phyloP scores from a whole-genome alignment of 1,140 invertebrate genomes.

The Stratiolaelaps scimitus region DNA sequence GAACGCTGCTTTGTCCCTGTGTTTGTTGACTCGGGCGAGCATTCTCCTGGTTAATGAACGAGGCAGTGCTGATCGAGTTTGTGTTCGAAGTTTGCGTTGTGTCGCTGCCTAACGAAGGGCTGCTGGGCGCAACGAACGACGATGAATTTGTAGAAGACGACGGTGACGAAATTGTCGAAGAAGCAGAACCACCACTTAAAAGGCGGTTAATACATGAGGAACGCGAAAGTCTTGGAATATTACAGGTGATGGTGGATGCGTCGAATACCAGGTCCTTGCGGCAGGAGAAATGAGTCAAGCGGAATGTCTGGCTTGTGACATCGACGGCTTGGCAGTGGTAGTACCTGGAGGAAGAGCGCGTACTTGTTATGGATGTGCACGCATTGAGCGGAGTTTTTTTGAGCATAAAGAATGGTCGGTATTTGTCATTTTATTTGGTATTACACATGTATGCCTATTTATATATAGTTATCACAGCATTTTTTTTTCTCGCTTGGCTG shows the following conservation, averaged over 20 bases:
- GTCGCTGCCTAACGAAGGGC: constrained; percentile 46
- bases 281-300: constrained; percentile 19
- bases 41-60: too few relatives aligned
- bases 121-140: neutral
- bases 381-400: too few relatives aligned
- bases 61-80: too few relatives aligned
- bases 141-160: constrained; percentile 4
- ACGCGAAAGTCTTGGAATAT: constrained; percentile 36
- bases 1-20: too few relatives aligned
- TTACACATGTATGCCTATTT: too few relatives aligned
- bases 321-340: constrained; percentile 5
- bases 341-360: neutral
- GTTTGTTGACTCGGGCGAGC: too few relatives aligned
- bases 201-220: neutral
- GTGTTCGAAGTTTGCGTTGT: too few relatives aligned
- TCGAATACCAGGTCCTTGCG: constrained; percentile 46
- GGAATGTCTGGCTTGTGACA: neutral
- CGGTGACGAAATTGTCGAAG: neutral
- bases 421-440: too few relatives aligned
- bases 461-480: too few relatives aligned
- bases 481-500: too few relatives aligned
- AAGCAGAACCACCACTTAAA: neutral
- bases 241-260: constrained; percentile 46
- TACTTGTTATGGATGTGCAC: too few relatives aligned
- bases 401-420: too few relatives aligned